Base-by-base conservation (phyloP, 2,888 invertebrate genomes). In the Sisyra nigra region DNA sequence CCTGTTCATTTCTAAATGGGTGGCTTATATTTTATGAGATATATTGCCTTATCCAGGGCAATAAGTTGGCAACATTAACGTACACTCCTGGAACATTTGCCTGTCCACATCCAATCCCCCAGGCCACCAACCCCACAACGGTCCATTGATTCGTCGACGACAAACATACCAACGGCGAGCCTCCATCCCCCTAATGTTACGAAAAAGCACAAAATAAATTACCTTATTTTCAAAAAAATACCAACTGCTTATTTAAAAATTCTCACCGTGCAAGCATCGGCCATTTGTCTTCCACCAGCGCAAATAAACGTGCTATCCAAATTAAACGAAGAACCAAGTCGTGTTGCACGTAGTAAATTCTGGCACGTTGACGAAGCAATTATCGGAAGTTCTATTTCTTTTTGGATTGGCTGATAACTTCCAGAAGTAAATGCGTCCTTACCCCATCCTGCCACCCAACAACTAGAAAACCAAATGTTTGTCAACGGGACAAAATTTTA, bases 401-500 rank as follows among this genome's bases (percentile, higher is more conserved):
- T 79, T 53, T 78, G 57, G 35, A 79, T 75, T 49, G 72, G 69
- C 56, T 82, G 78, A 54, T 72, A 76, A 48, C 61, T 65, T 0
- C 69, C 69, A 60, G 53, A 66, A n/a, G 41, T 54, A 47, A 83
- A 92, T 49, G 79, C 75, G 49, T 84, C 69, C 56, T 86, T 84
- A 10, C 91, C 91, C 88, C 89, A 92, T 9, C 92, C 92, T 10
- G 81, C 67, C 0, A 83, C 80, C 64, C 68, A 70, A 54, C 79
- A 79, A 47, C 66, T 66, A 45, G 31, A 50, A 52, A 44, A n/a
- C n/a, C n/a, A n/a, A n/a, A n/a, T n/a, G n/a, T n/a, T 29, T 13
- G 17, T 17, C n/a, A 17, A 14, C 2, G 13, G 3, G 2, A 32
- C 3, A 11, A 6, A 32, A 32, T 1, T 32, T 11, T 11, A 32